Evolutionary conservation across 2,888 invertebrate species (phyloP), one percentile per base, ranked within the genome.

Genomic region (Drosophila prostipennis): DNA sequence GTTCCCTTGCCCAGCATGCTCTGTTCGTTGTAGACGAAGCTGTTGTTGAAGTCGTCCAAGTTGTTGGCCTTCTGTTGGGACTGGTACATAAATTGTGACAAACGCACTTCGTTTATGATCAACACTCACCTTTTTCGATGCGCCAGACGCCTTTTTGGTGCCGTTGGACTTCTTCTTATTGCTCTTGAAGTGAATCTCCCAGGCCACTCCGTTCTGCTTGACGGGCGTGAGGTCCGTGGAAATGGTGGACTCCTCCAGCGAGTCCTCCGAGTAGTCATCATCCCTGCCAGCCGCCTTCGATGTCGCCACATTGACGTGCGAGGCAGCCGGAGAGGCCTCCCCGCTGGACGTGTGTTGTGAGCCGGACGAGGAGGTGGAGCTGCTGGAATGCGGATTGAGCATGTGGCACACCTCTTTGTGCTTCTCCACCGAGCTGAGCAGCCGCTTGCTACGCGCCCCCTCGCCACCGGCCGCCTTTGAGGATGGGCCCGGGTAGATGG

Each of bases 171-270:
- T 78, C 61, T 85, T 82, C 23, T 75, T 85, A 52, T 78, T 87
- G 73, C 72, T 95, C 90, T 95, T 95, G 83, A 97, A 93, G 73
- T 96, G 95, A 74, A 97, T 96, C 93, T 97, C 96, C 96, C 97
- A 96, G 74, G 96, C 96, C 80, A 96, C 96, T 90, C 96, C 96
- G 90, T 95, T 95, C 85, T 96, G 94, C 93, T 96, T 96, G 89
- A 94, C 94, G 80, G 94, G 94, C 75, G 94, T 94, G 63, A 93
- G 92, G 39, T 94, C 93, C 13, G 91, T 91, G 14, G 91, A 91
- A 73, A 94, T 89, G 48, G 92, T 91, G 6, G 91, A 91, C 72
- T 90, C 96, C 91, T 97, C 96, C 74, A 96, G 92, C 16, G 96
- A 97, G 92, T 97, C 96, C 91, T 97, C 96, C 26, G 96, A 96